Conservation (phyloP, 2,888 invertebrate genomes). For the Phaonia tiefii region DNA sequence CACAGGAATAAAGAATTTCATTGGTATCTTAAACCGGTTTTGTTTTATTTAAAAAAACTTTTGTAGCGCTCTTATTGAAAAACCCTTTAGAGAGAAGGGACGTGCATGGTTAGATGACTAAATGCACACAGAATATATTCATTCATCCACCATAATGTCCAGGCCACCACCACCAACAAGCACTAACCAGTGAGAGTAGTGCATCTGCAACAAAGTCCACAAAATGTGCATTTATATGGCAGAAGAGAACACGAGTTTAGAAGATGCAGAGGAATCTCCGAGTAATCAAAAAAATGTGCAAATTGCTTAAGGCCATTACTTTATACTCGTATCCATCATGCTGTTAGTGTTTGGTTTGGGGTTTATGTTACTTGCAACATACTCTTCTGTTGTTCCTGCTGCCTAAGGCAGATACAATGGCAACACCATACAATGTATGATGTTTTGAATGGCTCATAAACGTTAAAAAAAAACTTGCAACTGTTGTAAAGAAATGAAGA, state of each 20-base stretch:
- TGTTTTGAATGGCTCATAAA: neutral
- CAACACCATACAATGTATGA: neutral
- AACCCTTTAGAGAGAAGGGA: no score
- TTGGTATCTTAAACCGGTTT: no score
- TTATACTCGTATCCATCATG: constrained; percentile 39
- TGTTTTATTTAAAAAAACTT: no score
- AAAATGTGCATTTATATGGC: constrained; percentile 13
- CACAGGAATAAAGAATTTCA: no score
- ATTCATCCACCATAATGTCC: no score
- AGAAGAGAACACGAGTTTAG: neutral
- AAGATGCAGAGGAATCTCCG: neutral
- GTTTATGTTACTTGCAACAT: constrained; percentile 10
- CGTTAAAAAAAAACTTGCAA: neutral
- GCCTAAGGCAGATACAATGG: neutral
- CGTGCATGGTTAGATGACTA: no score
- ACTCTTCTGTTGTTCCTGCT: neutral
- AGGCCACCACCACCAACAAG: no score
- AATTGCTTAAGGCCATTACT: constrained; percentile 56
- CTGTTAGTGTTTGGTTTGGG: constrained; percentile 28
- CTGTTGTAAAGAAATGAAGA: constrained; percentile 17
- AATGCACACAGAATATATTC: no score
- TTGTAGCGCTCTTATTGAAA: no score
- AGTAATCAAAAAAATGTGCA: constrained; percentile 25
- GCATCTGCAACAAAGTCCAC: constrained; percentile 23
- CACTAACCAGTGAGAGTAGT: neutral